Evolutionary conservation across 2,113 vertebrate genomes (phyloP).

Genomic region (Edolisoma coerulescens): DNA sequence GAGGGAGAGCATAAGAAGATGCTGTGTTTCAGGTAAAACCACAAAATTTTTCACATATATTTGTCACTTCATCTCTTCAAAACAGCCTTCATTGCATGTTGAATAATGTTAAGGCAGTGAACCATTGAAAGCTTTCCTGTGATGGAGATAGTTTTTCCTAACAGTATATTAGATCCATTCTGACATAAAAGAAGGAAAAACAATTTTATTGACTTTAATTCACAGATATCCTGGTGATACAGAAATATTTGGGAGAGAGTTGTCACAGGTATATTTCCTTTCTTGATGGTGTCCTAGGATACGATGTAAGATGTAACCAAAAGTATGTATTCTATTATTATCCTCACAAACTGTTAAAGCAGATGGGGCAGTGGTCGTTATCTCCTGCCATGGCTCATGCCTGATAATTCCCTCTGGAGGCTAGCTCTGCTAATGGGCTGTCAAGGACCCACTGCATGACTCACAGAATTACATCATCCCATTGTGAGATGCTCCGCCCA

Average conservation of each 20-base stretch:
- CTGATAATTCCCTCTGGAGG: too few relatives aligned
- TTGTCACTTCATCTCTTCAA: neutral
- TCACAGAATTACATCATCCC: too few relatives aligned
- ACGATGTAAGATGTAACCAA: too few relatives aligned
- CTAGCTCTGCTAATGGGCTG: too few relatives aligned
- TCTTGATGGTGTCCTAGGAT: too few relatives aligned
- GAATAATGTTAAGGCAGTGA: neutral
- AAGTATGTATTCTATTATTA: too few relatives aligned
- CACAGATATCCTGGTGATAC: neutral
- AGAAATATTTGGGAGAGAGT: neutral
- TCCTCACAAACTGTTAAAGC: too few relatives aligned
- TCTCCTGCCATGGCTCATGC: too few relatives aligned
- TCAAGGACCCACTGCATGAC: too few relatives aligned
- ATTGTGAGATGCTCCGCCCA: too few relatives aligned
- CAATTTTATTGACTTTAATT: neutral
- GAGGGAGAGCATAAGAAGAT: neutral
- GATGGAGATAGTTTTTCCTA: neutral
- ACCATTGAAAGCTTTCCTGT: neutral
- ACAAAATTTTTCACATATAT: neutral
- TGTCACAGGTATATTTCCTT: neutral
- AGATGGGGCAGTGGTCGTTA: too few relatives aligned
- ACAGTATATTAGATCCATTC: neutral
- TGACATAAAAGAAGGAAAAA: neutral
- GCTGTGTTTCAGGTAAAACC: neutral
- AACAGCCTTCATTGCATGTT: neutral